A percentile compares a stretch with the other conserved stretches of the same genome.
Conservation (phyloP, 2,113 vertebrate species). For the Epinephelus lanceolatus region DNA sequence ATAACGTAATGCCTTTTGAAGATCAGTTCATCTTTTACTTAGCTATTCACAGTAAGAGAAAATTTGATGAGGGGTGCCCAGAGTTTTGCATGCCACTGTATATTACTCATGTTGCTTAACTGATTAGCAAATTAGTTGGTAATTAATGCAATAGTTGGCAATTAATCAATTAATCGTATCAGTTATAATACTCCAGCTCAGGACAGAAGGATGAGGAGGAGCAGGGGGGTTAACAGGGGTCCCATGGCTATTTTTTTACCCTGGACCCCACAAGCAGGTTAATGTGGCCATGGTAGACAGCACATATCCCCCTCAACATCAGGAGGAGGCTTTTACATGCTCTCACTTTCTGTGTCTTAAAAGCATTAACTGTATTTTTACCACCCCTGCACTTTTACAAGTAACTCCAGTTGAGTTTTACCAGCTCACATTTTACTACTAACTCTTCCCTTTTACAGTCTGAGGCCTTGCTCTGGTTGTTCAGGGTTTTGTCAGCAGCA, state of each 20-base stretch:
- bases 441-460: neutral
- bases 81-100: too few relatives aligned
- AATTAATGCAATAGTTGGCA: too few relatives aligned
- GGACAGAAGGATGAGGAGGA: neutral
- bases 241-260: neutral
- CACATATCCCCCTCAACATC: neutral
- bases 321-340: neutral
- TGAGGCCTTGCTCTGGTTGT: constrained; percentile 3
- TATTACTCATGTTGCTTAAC: too few relatives aligned
- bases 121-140: too few relatives aligned
- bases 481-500: neutral
- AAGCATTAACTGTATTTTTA: neutral
- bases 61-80: too few relatives aligned
- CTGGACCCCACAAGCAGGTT: neutral
- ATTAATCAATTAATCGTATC: too few relatives aligned
- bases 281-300: neutral
- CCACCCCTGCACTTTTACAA: neutral
- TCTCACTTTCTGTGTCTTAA: neutral
- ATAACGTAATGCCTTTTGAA: too few relatives aligned
- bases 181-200: neutral
- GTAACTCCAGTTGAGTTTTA: neutral
- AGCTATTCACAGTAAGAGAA: too few relatives aligned
- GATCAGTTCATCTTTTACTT: too few relatives aligned
- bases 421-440: neutral
- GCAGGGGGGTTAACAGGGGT: neutral